Conservation (phyloP, 2,888 invertebrate species). For the Aleiodes testaceus region DNA sequence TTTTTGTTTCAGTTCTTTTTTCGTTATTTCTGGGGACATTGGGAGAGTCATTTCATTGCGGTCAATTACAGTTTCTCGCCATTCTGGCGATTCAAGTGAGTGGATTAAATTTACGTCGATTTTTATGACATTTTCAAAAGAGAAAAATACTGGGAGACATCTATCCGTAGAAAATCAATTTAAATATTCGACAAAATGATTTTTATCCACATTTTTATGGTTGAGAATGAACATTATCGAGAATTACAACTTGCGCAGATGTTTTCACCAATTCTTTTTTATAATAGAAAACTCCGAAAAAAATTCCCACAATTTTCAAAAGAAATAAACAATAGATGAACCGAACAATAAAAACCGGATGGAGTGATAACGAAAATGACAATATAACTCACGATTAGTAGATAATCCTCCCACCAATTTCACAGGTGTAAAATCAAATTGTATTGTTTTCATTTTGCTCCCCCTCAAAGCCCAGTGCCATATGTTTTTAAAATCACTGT, state of each 20-base stretch:
- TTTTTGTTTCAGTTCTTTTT: neutral
- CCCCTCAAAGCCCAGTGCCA: neutral
- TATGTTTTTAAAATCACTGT: slow-evolving; percentile 22
- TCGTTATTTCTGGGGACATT: neutral
- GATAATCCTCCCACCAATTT: slow-evolving; percentile 12
- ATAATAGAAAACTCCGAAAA: neutral
- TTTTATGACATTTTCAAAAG: slow-evolving; percentile 13
- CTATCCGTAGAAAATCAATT: neutral
- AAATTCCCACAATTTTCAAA: slow-evolving; percentile 31
- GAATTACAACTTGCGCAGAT: slow-evolving; percentile 20
- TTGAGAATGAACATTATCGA: neutral
- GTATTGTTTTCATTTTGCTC: neutral
- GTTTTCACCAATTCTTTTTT: neutral
- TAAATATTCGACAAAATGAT: neutral
- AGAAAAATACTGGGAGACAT: neutral
- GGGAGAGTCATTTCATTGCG: slow-evolving; percentile 1
- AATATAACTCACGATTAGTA: slow-evolving; percentile 35
- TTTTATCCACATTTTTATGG: neutral
- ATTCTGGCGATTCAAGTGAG: slow-evolving; percentile 15
- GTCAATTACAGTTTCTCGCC: slow-evolving; percentile 26
- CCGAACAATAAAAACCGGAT: slow-evolving; percentile 23
- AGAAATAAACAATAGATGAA: slow-evolving; percentile 5
- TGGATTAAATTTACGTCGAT: slow-evolving; percentile 9
- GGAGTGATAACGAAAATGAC: slow-evolving; percentile 33
- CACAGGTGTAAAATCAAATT: slow-evolving; percentile 60